Evolutionary conservation across 2,113 vertebrate species (phyloP), one percentile per base, ranked within the genome.

Genomic region (Coptodon rendalli): DNA sequence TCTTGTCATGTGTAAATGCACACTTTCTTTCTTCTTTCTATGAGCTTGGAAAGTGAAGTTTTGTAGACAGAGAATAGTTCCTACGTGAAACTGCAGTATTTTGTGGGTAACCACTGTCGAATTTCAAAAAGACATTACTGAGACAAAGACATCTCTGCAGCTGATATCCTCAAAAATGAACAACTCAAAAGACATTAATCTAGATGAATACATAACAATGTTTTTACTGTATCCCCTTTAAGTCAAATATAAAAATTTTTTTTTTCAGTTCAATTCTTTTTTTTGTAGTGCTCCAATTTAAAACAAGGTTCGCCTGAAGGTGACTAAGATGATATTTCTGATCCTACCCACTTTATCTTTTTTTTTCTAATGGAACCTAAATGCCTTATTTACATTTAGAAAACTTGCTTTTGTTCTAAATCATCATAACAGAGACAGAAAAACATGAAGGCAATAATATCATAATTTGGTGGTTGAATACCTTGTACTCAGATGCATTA

Each of bases 401-500:
- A 66, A 66, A 66, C 10, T 52, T 14, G 4, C 2, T 24, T 50
- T 48, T 34, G 5, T 9, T 29, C 36, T 22, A 43, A 57, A 73
- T 38, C 16, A 24, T 48, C 7, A 79, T 38, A 54, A 80, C 9
- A 29, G 8, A 34, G 29, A 36, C 2, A 54, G 17, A 43, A 73
- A 29, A 54, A 78, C 6, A 10, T 11, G 40, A 13, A 68, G 5
- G 5, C 3, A 24, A 19, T 14, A 27, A 53, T 2, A 17, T 43
- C 17, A 53, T 61, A 10, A 2, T 34, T 38, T 80, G 11, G 6
- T 27, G 11, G 34, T 3, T 66, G 24, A 12, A 92, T 94, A 95
- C 95, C 93, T 90, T 89, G 84, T 61, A 93, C 61, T 19, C 1
- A 34, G 79, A 54, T 80, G 86, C 34, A 89, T 87, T 27, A 16